phyloP scores from a whole-genome alignment of 2,888 invertebrate genomes.

The Hemithea aestivaria region DNA sequence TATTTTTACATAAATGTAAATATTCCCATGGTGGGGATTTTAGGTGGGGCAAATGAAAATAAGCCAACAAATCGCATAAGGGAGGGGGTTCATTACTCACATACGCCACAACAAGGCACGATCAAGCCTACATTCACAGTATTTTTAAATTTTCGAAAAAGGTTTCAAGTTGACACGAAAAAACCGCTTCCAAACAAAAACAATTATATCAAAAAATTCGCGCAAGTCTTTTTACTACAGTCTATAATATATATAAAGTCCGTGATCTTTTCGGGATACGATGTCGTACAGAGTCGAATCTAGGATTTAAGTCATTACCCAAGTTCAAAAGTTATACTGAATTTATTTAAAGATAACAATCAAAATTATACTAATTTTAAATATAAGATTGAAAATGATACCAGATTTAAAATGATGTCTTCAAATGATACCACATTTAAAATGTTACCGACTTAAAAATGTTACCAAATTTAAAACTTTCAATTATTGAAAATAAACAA shows the following conservation, averaged over 20 bases:
- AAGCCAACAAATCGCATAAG: conserved; percentile 7
- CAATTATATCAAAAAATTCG: conserved; percentile 69
- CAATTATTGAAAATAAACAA: too few relatives aligned
- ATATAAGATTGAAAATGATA: too few relatives aligned
- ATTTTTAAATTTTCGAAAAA: conserved; percentile 50
- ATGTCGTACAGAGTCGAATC: conserved; percentile 24
- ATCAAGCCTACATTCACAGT: conserved; percentile 50
- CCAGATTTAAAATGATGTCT: too few relatives aligned
- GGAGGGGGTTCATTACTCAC: conserved; percentile 42
- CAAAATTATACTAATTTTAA: too few relatives aligned
- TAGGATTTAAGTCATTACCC: conserved; percentile 6
- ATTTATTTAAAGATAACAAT: too few relatives aligned
- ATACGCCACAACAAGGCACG: conserved; percentile 67
- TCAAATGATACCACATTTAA: too few relatives aligned
- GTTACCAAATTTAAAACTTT: too few relatives aligned
- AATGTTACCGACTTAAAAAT: too few relatives aligned
- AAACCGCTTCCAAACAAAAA: conserved; percentile 65
- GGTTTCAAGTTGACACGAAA: conserved; percentile 64
- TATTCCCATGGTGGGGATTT: too few relatives aligned
- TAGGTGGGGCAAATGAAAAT: too few relatives aligned
- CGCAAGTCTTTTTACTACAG: conserved; percentile 75
- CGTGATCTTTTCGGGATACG: conserved; percentile 72
- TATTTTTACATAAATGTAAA: too few relatives aligned
- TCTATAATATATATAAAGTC: conserved; percentile 59
- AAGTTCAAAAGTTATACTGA: too few relatives aligned